Conservation (phyloP, 2,113 vertebrate genomes). For the Indicator maculatus region DNA sequence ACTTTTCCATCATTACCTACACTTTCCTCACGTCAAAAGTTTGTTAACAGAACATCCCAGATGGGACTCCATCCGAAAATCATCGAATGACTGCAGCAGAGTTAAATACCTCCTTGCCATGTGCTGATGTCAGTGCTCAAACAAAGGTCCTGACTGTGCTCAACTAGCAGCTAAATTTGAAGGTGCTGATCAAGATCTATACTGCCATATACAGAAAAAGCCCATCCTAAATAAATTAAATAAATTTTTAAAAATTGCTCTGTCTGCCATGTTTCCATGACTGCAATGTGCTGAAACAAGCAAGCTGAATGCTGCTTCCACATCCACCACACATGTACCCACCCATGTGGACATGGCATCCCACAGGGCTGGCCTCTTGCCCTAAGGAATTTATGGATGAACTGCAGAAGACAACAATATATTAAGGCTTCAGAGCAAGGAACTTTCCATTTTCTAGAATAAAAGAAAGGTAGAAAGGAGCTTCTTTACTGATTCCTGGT, state of each 20-base stretch:
- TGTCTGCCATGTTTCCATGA: neutral
- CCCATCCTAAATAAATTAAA: too few relatives aligned
- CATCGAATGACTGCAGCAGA: neutral
- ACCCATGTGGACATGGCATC: neutral
- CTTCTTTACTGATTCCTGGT: neutral
- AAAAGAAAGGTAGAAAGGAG: neutral
- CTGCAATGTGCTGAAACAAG: neutral
- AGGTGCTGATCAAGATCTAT: neutral
- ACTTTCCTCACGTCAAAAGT: neutral
- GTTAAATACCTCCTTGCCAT: neutral
- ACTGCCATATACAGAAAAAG: neutral
- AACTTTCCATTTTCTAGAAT: neutral
- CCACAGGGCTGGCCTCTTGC: neutral
- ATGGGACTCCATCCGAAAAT: neutral
- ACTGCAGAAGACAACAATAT: neutral
- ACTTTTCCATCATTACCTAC: neutral
- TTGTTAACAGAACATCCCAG: neutral
- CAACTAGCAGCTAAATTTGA: neutral
- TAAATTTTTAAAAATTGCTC: neutral
- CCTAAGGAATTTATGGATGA: neutral
- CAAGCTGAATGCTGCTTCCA: neutral
- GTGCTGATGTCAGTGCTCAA: neutral
- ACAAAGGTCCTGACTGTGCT: neutral
- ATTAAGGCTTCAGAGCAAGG: neutral
- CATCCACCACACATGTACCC: neutral